Evolutionary conservation across 1,140 invertebrate genomes (phyloP).

Genomic region (Penaeus japonicus): DNA sequence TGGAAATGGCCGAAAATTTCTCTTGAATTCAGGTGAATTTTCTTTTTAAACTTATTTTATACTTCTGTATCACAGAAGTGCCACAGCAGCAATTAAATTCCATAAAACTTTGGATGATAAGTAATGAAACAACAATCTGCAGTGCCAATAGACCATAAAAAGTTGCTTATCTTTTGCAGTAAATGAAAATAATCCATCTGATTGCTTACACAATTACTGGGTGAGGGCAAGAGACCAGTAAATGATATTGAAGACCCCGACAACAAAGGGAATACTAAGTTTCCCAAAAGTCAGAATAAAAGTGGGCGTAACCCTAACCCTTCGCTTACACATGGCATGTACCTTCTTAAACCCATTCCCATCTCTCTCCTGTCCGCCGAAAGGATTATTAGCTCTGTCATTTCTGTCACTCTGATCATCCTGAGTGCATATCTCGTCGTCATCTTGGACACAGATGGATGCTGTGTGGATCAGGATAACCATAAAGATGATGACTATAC

Average conservation of each 20-base stretch:
- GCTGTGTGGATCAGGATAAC: neutral
- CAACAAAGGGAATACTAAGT: neutral
- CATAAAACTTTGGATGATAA: too few species aligned
- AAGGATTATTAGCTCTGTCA: neutral
- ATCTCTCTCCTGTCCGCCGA: neutral
- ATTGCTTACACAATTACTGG: neutral
- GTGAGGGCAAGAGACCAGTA: neutral
- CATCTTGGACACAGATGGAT: neutral
- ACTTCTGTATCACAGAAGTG: too few species aligned
- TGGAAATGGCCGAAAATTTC: neutral
- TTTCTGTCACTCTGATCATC: neutral
- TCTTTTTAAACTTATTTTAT: too few species aligned
- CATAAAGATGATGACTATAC: neutral
- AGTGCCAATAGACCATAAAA: too few species aligned
- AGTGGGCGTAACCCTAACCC: neutral
- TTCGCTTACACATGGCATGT: neutral
- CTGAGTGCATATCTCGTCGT: neutral
- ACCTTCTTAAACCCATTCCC: neutral
- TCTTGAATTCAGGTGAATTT: neutral
- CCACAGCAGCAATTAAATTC: too few species aligned
- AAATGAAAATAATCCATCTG: too few species aligned
- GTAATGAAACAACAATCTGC: too few species aligned
- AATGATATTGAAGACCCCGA: neutral
- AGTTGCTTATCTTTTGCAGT: too few species aligned
- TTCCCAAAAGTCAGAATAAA: neutral